phyloP scores from a whole-genome alignment of 2,113 vertebrate genomes.

The Craseonycteris thonglongyai region DNA sequence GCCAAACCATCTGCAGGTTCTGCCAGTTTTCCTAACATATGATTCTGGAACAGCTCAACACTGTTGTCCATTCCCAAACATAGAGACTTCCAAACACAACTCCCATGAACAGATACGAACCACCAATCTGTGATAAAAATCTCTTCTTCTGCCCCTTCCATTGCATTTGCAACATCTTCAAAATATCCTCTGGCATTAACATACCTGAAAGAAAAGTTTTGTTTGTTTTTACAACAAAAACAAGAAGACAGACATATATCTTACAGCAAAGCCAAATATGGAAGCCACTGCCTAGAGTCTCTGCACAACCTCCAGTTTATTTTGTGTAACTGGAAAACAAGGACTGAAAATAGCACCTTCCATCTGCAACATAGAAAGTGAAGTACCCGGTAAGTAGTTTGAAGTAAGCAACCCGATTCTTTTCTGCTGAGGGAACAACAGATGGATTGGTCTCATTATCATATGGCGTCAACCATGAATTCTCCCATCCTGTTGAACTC shows the following conservation, averaged over 20 bases:
- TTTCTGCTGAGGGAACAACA: neutral
- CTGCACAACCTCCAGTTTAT: neutral
- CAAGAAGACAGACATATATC: rapidly evolving
- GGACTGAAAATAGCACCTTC: neutral
- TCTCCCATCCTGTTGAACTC: neutral
- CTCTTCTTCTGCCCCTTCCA: conserved; percentile 94
- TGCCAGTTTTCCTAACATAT: conserved; percentile 58
- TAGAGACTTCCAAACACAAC: conserved; percentile 5
- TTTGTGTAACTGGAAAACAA: neutral
- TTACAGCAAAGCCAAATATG: neutral
- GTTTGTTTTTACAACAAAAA: neutral
- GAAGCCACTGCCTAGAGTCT: neutral
- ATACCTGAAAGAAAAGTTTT: conserved; percentile 95
- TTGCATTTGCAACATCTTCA: conserved; percentile 92
- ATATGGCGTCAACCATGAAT: neutral
- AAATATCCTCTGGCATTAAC: conserved; percentile 95
- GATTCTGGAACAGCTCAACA: conserved; percentile 18
- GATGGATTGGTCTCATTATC: neutral
- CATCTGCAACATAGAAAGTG: neutral
- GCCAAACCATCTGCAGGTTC: conserved; percentile 69
- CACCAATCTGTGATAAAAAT: conserved; percentile 99
- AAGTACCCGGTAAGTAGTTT: neutral
- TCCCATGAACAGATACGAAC: conserved; percentile 78
- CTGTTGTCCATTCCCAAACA: neutral
- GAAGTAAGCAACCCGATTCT: neutral